Base-by-base conservation (phyloP, 2,888 invertebrate species). In the Drosophila monieri region DNA sequence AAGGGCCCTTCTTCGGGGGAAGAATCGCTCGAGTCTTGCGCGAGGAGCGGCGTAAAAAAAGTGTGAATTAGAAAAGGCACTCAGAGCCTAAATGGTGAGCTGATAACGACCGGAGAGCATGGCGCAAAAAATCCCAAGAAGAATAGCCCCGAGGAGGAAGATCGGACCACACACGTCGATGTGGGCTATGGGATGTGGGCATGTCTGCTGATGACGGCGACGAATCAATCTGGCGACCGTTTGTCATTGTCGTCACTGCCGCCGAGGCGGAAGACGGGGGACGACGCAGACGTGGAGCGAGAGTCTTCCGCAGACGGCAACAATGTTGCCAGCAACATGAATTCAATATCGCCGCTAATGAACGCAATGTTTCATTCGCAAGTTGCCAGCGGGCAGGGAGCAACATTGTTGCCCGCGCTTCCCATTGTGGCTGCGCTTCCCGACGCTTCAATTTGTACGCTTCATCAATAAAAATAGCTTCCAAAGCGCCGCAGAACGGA, bases 51-150 rank as follows among this genome's bases (percentile, higher is more conserved):
- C 49, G 27, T 27, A 27, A 66, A 80, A 84, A 80, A 85, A 84
- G 83, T 84, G 83, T 85, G 83, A 84, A 84, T 84, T 84, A 78
- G 85, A 85, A 80, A 84, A 84, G 76, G 83, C 85, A 85, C 83
- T 84, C 83, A 85, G 61, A 75, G 83, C 85, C 73, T 85, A 84
- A 84, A 84, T 84, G 78, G 76, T 67, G 59, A 64, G 61, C 57
- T 72, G 79, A 79, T 79, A 75, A 71, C 53, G 65, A 52, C 61
- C 67, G 10, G 21, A 12, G 43, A 43, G 21, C 21, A 43, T 5
- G 44, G 32, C 41, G 18, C 57, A 35, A 57, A 57, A 18, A 23
- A 47, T 25, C 35, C 53, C 47, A 43, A 53, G 43, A 73, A 44
- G 37, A 61, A 54, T 44, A 18, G 30, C 54, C 44, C 10, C 48